Evolutionary conservation across 2,888 invertebrate genomes (phyloP), one percentile per base, ranked within the genome.

Genomic region (Ditylenchus weischeri): DNA sequence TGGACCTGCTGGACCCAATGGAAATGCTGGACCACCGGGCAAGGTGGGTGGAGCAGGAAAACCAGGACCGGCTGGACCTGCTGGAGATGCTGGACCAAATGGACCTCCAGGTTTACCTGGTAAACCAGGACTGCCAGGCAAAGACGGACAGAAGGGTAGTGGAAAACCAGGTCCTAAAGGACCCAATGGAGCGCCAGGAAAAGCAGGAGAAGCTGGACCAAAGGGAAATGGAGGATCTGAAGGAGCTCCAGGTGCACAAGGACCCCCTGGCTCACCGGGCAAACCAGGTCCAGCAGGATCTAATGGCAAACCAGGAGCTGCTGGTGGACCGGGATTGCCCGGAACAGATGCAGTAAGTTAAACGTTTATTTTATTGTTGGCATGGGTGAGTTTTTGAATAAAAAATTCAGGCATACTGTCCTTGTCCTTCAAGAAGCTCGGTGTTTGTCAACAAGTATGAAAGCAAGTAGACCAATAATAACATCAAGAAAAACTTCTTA

Each of bases 1-100:
- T 58, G 80, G 80, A 69, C 69, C 71, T 11, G 71, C 78, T 68
- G 80, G 79, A 69, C 65, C 64, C 38, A 19, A 49, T 21, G 71
- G 71, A 49, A 18, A 68, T 18, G 57, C 66, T n/a, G 70, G 70
- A 64, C 36, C 61, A 23, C 57, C 60, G 66, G 66, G 66, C n/a
- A 35, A 68, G 47, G 66, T 57, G n/a, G 68, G 68, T 48, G 35
- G 49, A 15, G 48, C 68, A 50, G 68, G 68, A 10, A 66, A 57
- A 43, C 66, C 68, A 1, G 68, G 68, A 38, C 68, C 68, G n/a
- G 50, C 67, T 11, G 68, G 68, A 13, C 68, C 68, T 1, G 67
- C 59, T 29, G 68, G 68, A 50, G 59, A 68, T 29, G 59, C 67
- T 10, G 68, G 68, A 38, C 65, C 69, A 8, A 49, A 59, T 19